Conservation (phyloP, 2,113 vertebrate genomes). For the Oreochromis tanganicae region DNA sequence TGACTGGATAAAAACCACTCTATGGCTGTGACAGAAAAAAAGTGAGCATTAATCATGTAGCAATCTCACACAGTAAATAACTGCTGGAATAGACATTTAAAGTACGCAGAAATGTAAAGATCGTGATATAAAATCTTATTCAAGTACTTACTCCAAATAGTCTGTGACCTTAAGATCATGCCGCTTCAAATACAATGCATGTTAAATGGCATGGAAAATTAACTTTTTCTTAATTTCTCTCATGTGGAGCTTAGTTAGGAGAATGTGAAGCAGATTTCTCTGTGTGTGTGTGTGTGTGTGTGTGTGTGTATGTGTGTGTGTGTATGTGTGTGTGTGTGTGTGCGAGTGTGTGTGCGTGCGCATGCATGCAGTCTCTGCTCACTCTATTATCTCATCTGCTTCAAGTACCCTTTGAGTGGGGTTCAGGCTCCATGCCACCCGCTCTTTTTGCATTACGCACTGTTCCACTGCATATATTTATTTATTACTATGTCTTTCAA, state of each 20-base stretch:
- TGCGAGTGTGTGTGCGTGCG: not conserved
- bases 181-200: not conserved
- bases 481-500: constrained; percentile 61
- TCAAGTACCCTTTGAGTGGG: constrained; percentile 21
- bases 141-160: not conserved
- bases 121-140: not conserved
- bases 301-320: not conserved
- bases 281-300: not conserved
- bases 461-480: constrained; percentile 45
- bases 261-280: not conserved
- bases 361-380: not conserved
- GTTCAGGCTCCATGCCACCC: constrained; percentile 4
- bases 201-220: not conserved
- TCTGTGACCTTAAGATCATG: not conserved
- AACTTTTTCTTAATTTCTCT: not conserved
- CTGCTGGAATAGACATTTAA: not conserved
- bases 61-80: not conserved
- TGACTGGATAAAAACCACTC: not conserved
- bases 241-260: not conserved
- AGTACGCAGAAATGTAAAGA: not conserved
- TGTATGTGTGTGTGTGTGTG: not conserved
- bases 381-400: constrained; percentile 34
- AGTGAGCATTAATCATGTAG: not conserved
- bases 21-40: not conserved
- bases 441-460: constrained; percentile 54